Evolutionary conservation across 1,140 invertebrate species (phyloP).

Genomic region (Leptinotarsa lineolata): DNA sequence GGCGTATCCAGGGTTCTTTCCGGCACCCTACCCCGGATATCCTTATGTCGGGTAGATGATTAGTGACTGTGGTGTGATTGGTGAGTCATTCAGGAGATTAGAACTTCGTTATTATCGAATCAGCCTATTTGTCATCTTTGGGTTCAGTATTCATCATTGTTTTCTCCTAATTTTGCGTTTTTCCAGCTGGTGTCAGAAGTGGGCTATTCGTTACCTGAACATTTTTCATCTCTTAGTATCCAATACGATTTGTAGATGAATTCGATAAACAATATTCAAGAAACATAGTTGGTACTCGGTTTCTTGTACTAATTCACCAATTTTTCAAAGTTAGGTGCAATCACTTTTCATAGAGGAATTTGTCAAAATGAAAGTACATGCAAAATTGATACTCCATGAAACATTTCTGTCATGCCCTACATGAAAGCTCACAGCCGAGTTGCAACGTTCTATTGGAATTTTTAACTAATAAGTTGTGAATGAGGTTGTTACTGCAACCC

Average conservation of each 20-base stretch:
- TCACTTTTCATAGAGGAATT: background rate
- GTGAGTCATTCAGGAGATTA: background rate
- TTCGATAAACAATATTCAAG: too few species aligned
- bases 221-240: too few species aligned
- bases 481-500: background rate
- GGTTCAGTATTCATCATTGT: too few species aligned
- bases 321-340: too few species aligned
- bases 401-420: background rate
- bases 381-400: background rate
- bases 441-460: background rate
- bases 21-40: conserved; percentile 73
- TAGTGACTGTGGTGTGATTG: background rate
- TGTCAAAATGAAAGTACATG: background rate
- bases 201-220: too few species aligned
- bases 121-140: too few species aligned
- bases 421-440: background rate
- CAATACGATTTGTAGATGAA: too few species aligned
- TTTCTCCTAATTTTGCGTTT: too few species aligned
- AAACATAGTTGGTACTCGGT: too few species aligned
- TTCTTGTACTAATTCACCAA: too few species aligned
- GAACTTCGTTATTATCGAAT: too few species aligned
- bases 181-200: too few species aligned
- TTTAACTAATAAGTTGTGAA: background rate
- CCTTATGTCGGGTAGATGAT: conserved; percentile 67
- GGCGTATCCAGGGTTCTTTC: conserved; percentile 73